Evolutionary conservation across 1,140 invertebrate species (phyloP).

Genomic region (Globodera rostochiensis): DNA sequence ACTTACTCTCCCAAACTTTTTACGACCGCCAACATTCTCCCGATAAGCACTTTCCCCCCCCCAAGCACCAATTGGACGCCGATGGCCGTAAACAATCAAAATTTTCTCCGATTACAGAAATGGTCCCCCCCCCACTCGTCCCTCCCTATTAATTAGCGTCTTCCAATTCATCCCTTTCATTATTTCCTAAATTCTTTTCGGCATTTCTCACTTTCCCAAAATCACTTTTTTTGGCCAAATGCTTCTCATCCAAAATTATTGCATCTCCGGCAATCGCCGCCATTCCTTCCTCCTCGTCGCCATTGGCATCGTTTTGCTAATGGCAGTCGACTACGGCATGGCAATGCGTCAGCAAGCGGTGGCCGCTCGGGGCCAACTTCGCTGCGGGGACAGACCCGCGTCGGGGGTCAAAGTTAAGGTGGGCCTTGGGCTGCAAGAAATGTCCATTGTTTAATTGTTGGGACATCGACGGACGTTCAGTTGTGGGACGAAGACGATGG

Average conservation of each 20-base stretch:
- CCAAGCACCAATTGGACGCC: background rate
- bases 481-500: conserved; percentile 45
- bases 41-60: no score
- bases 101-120: background rate
- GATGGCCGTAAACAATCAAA: background rate
- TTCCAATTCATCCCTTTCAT: background rate
- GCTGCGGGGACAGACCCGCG: conserved; percentile 39
- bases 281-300: background rate
- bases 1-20: no score
- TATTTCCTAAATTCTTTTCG: background rate
- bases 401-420: conserved; percentile 53
- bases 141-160: background rate
- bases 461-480: conserved; percentile 16
- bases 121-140: no score
- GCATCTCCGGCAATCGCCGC: background rate
- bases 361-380: conserved; percentile 50
- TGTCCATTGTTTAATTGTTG: background rate
- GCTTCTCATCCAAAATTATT: background rate
- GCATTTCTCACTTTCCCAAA: no score
- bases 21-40: no score
- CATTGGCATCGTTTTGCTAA: background rate
- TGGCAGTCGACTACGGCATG: background rate
- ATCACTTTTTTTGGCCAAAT: background rate
- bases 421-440: background rate
- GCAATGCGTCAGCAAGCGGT: conserved; percentile 58